Conservation (phyloP, 2,797 vertebrate species). For the Sarcophilus harrisii region DNA sequence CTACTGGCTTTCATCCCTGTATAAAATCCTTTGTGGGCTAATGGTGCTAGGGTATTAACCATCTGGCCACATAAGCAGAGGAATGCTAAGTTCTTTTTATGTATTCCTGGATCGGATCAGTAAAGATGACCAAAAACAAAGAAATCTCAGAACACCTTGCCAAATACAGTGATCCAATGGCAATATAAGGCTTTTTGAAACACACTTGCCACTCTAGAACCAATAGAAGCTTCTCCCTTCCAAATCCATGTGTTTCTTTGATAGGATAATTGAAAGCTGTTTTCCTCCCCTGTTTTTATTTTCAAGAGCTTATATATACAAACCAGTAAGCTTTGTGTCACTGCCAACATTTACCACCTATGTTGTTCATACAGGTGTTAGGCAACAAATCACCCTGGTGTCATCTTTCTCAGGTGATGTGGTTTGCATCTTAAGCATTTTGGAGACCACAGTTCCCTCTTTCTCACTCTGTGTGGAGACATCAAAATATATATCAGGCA, state of each 20-base stretch:
- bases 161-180: neutral
- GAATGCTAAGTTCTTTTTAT: constrained; percentile 2
- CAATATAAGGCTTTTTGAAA: constrained; percentile 55
- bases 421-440: neutral
- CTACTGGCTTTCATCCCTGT: neutral
- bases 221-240: constrained; percentile 29
- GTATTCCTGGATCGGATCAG: neutral
- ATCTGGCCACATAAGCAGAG: neutral
- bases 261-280: constrained; percentile 21
- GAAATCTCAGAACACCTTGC: neutral
- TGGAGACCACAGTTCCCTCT: neutral
- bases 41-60: neutral
- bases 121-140: constrained; percentile 37
- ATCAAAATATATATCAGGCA: neutral
- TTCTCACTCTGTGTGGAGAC: neutral
- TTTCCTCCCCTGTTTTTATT: constrained; percentile 50
- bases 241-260: constrained; percentile 17
- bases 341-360: constrained; percentile 26
- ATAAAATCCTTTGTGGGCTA: constrained; percentile 20
- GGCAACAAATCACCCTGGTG: neutral
- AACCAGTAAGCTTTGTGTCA: constrained; percentile 11
- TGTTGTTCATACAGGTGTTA: neutral
- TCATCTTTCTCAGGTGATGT: neutral
- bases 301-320: neutral
- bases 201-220: neutral